Percentiles rank a stretch among this genome's conserved stretches.
phyloP scores from a whole-genome alignment of 2,113 vertebrate species.

The Enhydra lutris region DNA sequence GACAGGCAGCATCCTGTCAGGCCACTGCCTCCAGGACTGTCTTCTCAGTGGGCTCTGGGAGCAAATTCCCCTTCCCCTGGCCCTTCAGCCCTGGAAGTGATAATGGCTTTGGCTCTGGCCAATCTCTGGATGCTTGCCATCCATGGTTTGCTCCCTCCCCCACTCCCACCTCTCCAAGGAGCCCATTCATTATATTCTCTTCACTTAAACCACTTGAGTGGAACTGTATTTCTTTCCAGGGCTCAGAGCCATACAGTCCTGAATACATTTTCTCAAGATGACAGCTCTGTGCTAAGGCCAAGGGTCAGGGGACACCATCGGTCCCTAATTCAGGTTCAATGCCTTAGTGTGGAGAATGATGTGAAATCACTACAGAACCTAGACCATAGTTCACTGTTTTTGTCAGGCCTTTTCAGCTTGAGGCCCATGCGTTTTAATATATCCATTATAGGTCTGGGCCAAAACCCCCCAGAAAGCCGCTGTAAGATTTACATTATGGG shows the following conservation, averaged over 20 bases:
- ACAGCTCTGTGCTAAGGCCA: background rate
- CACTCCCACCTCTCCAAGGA: background rate
- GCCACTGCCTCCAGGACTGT: background rate
- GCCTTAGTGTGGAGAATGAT: background rate
- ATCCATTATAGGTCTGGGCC: background rate
- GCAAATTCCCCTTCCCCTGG: background rate
- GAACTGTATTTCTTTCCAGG: background rate
- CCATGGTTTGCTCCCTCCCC: background rate
- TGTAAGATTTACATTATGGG: background rate
- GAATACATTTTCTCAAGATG: background rate
- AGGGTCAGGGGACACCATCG: background rate
- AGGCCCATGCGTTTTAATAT: background rate
- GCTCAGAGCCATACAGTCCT: background rate
- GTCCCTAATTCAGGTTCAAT: background rate
- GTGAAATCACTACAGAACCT: background rate
- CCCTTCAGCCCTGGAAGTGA: background rate
- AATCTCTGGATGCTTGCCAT: background rate
- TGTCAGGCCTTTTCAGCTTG: background rate
- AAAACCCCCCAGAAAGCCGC: background rate
- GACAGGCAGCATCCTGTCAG: background rate
- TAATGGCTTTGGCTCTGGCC: background rate
- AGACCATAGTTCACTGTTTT: background rate
- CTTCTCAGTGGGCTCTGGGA: background rate
- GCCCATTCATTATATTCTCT: background rate
- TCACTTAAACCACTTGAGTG: background rate